Evolutionary conservation across 2,888 invertebrate genomes (phyloP), one percentile per base, ranked within the genome.

Genomic region (Cremastobaeus sp.): DNA sequence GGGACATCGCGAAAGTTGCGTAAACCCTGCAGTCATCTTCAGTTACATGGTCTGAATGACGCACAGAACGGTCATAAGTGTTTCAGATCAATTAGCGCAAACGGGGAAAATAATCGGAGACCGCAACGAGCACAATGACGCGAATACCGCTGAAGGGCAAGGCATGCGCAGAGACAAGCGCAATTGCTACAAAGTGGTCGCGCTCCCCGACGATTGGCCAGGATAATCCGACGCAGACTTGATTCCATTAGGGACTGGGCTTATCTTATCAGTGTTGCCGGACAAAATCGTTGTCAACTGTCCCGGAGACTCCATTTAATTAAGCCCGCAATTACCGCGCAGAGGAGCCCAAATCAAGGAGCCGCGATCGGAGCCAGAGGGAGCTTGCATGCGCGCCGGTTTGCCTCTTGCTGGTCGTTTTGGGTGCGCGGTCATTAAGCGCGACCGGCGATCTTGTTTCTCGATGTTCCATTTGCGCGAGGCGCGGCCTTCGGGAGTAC

Each of bases 401-500:
- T 8, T 5, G n/a, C 32, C 6, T 32, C 25, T 28, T 45, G 45
- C 45, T 28, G 14, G 15, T 50, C 32, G 30, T 20, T 37, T 52
- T 43, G 8, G 37, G 35, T 37, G 9, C 37, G 28, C 41, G 66
- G 39, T 48, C 66, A 66, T 68, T 68, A 59, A 68, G 52, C 43
- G 52, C 43, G 52, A 21, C 21, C 34, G 32, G 47, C 39, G 43
- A 69, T 62, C 68, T 52, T 48, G 68, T 69, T 69, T 54, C 60
- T 17, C 39, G 57, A 50, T 57, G 68, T 68, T 57, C 68, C 30
- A 68, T 68, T 57, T 59, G 68, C 54, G 39, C 48, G 47, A 30
- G 25, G 12, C 34, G 37, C 57, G 70, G 64, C 64, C 64, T 71
- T 64, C 70, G 50, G 25, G 37, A 32, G 64, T 57, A 71, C 71